phyloP scores from a whole-genome alignment of 2,113 vertebrate genomes.

The Natator depressus region DNA sequence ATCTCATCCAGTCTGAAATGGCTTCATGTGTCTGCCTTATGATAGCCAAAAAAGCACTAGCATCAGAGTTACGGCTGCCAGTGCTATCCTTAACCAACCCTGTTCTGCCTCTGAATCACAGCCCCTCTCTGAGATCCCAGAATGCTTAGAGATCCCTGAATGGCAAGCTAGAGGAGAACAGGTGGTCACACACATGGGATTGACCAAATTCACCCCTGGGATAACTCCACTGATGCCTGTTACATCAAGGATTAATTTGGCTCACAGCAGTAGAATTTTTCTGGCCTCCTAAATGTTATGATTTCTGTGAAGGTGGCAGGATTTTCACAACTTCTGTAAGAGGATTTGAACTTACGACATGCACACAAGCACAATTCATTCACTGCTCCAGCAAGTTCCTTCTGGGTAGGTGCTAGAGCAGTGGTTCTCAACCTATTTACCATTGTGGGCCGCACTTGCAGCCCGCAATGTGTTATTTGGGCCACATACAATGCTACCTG shows the following conservation, averaged over 20 bases:
- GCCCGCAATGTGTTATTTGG: too few relatives aligned
- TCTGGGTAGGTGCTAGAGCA: not conserved
- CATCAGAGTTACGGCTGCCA: not conserved
- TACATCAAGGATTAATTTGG: not conserved
- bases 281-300: not conserved
- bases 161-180: rapidly evolving
- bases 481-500: too few relatives aligned
- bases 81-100: rapidly evolving
- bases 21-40: rapidly evolving
- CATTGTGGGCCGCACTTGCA: too few relatives aligned
- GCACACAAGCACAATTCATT: too few relatives aligned
- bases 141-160: not conserved
- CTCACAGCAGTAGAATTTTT: not conserved
- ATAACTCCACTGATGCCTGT: not conserved
- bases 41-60: not conserved
- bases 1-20: not conserved
- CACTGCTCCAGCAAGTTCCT: not conserved
- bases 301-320: not conserved
- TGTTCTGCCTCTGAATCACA: not conserved
- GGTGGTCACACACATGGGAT: not conserved
- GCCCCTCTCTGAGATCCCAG: rapidly evolving
- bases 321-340: too few relatives aligned
- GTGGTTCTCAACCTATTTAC: too few relatives aligned
- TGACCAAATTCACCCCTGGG: not conserved
- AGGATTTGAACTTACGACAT: not conserved